Evolutionary conservation across 2,888 invertebrate genomes (phyloP), one percentile per base, ranked within the genome.

Genomic region (Xylocampa areola): DNA sequence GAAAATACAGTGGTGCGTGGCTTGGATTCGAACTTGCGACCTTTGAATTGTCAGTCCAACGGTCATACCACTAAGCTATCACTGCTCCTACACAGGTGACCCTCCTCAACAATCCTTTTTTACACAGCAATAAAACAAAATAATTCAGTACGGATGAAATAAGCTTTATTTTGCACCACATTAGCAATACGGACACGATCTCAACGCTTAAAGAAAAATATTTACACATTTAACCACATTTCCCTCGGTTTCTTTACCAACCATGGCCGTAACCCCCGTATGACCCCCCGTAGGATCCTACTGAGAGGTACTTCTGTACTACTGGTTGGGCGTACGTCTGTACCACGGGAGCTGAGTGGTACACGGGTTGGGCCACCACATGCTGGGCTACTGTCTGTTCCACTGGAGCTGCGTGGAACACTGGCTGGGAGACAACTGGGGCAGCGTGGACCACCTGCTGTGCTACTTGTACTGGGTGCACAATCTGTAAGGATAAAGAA

Each of bases 161-260:
- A 74, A 74, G 51, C 78, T 91, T 88, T 80, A 83, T 89, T 89
- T 87, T 84, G 86, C 76, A 85, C 84, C 79, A 82, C 82, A 82
- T 76, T 73, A 83, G 84, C 79, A 80, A 63, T 66, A 82, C 86
- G 86, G 88, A 89, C 87, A 81, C 83, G 88, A 91, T 87, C 89
- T 91, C 82, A 88, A 91, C 89, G 86, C 86, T 82, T 83, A 81
- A 69, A 83, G 70, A 68, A 71, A 66, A 73, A 80, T 80, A 84
- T 79, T 77, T 82, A 85, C 80, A 81, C 73, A 62, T 52, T 47
- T 45, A 13, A 47, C 53, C 8, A 11, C 4, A 6, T n/a, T 21
- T 6, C 14, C 14, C 7, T 30, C n/a, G 4, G 5, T 65, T 78
- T n/a, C n/a, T n/a, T n/a, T 86, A 93, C 92, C 92, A 92, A n/a